phyloP scores from a whole-genome alignment of 2,888 invertebrate genomes.

The Lasioglossum morio region DNA sequence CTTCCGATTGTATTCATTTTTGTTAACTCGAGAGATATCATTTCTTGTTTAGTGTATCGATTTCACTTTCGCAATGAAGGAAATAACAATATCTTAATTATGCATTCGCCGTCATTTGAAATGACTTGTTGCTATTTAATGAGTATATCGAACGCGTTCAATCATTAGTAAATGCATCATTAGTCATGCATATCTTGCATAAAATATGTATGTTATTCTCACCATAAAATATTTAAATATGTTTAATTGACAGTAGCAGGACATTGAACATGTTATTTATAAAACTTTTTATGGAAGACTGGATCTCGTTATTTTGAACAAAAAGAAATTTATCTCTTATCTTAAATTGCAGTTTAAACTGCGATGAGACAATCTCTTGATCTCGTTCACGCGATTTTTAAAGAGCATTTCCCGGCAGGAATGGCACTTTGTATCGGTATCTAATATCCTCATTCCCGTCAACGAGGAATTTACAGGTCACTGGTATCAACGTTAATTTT shows the following conservation, averaged over 20 bases:
- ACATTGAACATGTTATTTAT: neutral
- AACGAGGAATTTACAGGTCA: neutral
- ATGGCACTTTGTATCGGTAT: neutral
- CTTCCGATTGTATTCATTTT: neutral
- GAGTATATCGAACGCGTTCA: neutral
- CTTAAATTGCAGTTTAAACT: too few relatives aligned
- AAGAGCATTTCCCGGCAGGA: neutral
- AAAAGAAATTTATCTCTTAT: too few relatives aligned
- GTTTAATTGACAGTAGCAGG: neutral
- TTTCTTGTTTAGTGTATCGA: neutral
- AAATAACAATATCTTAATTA: neutral
- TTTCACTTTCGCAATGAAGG: neutral
- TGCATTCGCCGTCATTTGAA: neutral
- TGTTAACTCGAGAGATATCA: accelerated
- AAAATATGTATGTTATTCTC: neutral
- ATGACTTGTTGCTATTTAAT: neutral
- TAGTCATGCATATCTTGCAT: neutral
- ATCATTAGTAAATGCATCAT: neutral
- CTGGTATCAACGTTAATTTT: neutral
- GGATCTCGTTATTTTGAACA: too few relatives aligned
- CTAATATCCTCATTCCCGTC: neutral
- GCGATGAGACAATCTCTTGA: neutral
- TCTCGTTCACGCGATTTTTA: neutral
- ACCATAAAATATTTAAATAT: neutral
- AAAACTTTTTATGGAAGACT: neutral